phyloP scores from a whole-genome alignment of 2,113 vertebrate species.

The Lutjanus erythropterus region DNA sequence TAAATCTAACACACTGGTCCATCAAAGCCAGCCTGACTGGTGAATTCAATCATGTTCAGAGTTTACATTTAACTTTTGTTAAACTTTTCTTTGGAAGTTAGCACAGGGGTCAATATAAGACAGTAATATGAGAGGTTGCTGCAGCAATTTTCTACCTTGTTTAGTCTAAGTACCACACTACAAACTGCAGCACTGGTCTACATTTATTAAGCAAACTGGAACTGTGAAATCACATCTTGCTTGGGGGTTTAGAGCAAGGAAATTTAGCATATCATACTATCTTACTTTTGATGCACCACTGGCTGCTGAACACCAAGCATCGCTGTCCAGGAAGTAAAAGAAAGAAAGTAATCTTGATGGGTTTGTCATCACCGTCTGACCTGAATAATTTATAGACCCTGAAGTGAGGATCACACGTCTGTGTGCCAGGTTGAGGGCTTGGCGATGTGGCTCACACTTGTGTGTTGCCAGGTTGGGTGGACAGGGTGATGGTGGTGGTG shows the following conservation, averaged over 20 bases:
- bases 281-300: background rate
- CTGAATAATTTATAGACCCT: constrained; percentile 67
- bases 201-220: no score
- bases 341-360: constrained; percentile 24
- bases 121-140: background rate
- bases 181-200: background rate
- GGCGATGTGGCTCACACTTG: constrained; percentile 63
- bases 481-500: constrained; percentile 64
- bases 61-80: no score
- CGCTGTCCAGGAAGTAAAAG: constrained; percentile 9
- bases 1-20: no score
- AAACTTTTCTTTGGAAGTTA: no score
- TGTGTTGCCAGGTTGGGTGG: constrained; percentile 63
- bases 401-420: constrained; percentile 78
- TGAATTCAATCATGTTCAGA: no score
- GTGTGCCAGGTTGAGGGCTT: constrained; percentile 69
- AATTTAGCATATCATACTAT: background rate
- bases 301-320: background rate
- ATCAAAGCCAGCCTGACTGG: no score
- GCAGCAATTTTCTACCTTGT: background rate
- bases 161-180: background rate
- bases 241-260: no score
- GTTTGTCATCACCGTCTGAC: constrained; percentile 40
- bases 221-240: no score
- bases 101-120: background rate